Percentiles rank a stretch among this genome's conserved stretches.
These are phyloP conservation scores for Orientallactaga sibirica DNA, from an alignment of 2,797 vertebrate species.

Conservation along the genomic window DNA sequence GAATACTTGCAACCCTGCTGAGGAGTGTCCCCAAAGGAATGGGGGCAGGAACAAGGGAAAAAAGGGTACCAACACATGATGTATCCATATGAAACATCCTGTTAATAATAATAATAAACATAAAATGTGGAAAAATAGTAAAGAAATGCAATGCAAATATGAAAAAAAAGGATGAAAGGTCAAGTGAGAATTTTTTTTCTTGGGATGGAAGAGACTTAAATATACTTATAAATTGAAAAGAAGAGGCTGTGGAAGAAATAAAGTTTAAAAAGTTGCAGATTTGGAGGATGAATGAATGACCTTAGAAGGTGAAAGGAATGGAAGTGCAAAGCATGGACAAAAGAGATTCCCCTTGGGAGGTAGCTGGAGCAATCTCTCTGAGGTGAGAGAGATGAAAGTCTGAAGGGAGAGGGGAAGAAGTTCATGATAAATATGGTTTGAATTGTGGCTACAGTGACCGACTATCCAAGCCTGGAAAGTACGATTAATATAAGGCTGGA, in stretches of 20 bases:
- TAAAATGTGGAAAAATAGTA: background rate
- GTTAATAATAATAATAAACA: background rate
- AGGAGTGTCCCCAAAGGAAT: too few relatives aligned
- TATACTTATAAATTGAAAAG: background rate
- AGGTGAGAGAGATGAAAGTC: background rate
- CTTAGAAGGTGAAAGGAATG: background rate
- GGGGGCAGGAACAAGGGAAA: too few relatives aligned
- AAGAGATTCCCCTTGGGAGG: background rate
- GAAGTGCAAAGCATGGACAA: background rate
- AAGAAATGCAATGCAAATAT: background rate
- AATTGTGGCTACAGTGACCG: background rate
- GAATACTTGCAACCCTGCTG: too few relatives aligned
- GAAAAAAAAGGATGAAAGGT: background rate
- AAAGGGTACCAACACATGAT: too few relatives aligned
- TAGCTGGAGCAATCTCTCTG: background rate
- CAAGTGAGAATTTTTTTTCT: background rate
- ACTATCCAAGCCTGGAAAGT: background rate
- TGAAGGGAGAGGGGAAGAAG: background rate
- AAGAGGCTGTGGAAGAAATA: background rate
- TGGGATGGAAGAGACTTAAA: background rate
- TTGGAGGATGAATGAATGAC: background rate
- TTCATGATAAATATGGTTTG: background rate
- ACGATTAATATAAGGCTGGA: constrained; percentile 17
- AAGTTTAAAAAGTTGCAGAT: background rate
- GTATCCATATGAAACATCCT: too few relatives aligned